Base-by-base conservation (phyloP, 1,140 invertebrate species). In the Rhopalosiphum maidis region DNA sequence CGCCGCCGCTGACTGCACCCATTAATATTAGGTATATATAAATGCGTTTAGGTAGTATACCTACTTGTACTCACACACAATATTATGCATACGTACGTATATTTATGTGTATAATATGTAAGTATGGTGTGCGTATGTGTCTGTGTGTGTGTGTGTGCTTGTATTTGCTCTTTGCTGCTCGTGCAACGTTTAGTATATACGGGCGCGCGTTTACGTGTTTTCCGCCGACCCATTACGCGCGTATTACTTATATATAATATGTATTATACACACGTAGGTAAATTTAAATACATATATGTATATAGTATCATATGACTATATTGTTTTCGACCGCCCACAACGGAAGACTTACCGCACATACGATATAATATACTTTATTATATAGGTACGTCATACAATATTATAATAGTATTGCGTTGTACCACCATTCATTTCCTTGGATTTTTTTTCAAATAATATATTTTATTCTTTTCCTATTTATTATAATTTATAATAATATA, bases 301-400 rank as follows among this genome's bases (percentile, higher is more conserved):
- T n/a, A 87, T 46, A 46, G 46, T 23, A 83, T n/a, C 30, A 77
- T 77, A 77, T n/a, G 60, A 77, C 30, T 30, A n/a, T 87, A 87
- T 87, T 11, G 85, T n/a, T 87, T 82, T 46, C 60, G 54, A 91
- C 90, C 60, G 90, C 90, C 90, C 90, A 91, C 90, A 68, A 54
- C 90, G 90, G 55, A 41, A 41, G 48, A 55, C 54, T 68, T 90
- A 18, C 41, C 41, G 41, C 85, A 35, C 43, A 48, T n/a, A 43
- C 23, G 43, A 30, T 25, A 86, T 11, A 51, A 9, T 25, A 86
- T 30, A 86, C 43, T 46, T 11, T 77, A 77, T 77, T 77, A 77
- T 77, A 77, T 25, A n/a, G 23, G 25, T 68, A 68, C 60, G 60
- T 15, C 60, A 30, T 68, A n/a, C 30, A 54, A 15, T 68, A 30